Conservation (phyloP, 1,140 invertebrate species). For the Rhopalosiphum maidis region DNA sequence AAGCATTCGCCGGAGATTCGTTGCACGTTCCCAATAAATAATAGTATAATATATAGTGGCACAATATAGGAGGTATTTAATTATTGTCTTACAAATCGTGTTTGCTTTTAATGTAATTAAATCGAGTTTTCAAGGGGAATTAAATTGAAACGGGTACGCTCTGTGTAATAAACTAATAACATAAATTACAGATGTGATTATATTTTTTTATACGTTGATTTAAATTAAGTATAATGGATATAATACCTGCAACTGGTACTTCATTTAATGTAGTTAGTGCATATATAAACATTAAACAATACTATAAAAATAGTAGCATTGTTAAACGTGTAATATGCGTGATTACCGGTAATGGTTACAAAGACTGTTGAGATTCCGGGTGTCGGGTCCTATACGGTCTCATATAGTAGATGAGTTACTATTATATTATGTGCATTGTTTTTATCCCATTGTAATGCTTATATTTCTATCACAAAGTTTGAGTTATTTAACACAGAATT, state of each 20-base stretch:
- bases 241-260: not conserved
- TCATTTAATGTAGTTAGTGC: not conserved
- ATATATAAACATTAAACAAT: not conserved
- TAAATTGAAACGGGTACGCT: not conserved
- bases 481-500: not conserved
- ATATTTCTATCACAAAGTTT: not conserved
- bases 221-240: not conserved
- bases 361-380: not conserved
- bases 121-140: conserved; percentile 9
- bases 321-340: not conserved
- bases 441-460: not conserved
- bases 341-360: not conserved
- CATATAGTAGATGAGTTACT: not conserved
- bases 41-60: not conserved
- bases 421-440: not conserved
- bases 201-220: not conserved
- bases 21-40: not conserved
- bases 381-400: not conserved
- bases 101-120: conserved; percentile 6
- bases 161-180: not conserved
- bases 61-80: not conserved
- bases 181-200: conserved; percentile 7
- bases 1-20: not conserved
- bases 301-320: not conserved
- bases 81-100: conserved; percentile 16